These are phyloP conservation scores for Hemitrygon akajei DNA, from an alignment of 2,797 vertebrate genomes.

Conservation along the genomic window DNA sequence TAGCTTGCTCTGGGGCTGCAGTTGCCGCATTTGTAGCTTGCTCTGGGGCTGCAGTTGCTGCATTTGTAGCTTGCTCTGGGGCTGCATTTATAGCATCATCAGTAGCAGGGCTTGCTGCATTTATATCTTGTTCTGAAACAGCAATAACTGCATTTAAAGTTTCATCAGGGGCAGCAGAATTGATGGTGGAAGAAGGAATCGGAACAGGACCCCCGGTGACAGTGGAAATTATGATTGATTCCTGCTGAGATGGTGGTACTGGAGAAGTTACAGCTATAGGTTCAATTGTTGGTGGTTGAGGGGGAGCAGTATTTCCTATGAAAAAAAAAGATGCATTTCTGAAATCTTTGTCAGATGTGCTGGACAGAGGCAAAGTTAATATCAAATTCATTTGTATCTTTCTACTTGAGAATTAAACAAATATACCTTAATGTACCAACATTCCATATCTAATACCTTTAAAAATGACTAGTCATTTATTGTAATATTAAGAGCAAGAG, in stretches of 20 bases:
- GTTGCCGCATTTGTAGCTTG: background rate
- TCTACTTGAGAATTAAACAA: background rate
- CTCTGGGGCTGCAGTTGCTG: background rate
- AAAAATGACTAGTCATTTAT: background rate
- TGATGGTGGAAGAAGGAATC: conserved; percentile 31
- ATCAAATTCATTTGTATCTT: background rate
- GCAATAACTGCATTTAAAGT: background rate
- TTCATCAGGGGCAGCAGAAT: conserved; percentile 8
- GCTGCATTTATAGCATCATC: background rate
- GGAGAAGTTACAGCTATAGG: conserved; percentile 49
- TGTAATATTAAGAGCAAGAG: background rate
- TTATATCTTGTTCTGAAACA: background rate
- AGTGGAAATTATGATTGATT: background rate
- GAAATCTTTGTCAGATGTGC: conserved; percentile 15
- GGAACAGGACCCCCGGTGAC: conserved; percentile 34
- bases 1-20: background rate
- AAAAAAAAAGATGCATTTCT: conserved; percentile 20
- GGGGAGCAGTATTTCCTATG: conserved; percentile 44
- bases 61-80: background rate
- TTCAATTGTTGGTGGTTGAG: conserved; percentile 40
- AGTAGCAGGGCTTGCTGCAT: background rate
- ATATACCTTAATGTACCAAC: background rate
- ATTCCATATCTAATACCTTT: background rate
- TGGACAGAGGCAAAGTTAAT: background rate
- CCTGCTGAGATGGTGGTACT: background rate